Conservation (phyloP, 2,113 vertebrate species). For the Enhydra lutris region DNA sequence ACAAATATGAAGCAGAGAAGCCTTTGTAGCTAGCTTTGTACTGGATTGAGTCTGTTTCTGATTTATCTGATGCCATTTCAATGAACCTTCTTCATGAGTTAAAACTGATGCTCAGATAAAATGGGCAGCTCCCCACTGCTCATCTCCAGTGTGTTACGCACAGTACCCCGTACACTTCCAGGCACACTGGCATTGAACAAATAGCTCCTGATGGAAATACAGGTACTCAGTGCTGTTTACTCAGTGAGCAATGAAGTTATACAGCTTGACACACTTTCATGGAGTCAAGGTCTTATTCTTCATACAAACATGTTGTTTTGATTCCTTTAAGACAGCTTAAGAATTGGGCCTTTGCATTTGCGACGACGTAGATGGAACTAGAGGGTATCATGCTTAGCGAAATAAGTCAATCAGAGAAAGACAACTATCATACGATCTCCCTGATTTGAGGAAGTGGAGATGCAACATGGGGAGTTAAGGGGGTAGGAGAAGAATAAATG, state of each 20-base stretch:
- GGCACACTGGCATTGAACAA: background rate
- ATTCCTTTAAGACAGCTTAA: background rate
- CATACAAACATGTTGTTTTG: background rate
- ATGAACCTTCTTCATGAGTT: background rate
- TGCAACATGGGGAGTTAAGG: too few species aligned
- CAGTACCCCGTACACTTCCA: background rate
- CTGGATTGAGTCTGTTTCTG: background rate
- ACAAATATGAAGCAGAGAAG: background rate
- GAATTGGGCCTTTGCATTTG: background rate
- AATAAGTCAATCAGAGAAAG: too few species aligned
- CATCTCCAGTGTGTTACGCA: background rate
- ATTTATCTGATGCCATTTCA: background rate
- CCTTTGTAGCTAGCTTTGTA: background rate
- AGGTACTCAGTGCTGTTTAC: background rate
- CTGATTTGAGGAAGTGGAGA: too few species aligned
- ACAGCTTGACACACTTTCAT: background rate
- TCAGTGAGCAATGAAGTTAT: background rate
- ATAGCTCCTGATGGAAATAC: background rate
- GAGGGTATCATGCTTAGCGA: too few species aligned
- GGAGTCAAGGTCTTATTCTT: background rate
- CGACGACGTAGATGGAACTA: too few species aligned
- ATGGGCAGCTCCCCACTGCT: background rate
- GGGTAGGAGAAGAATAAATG: too few species aligned
- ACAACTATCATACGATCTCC: too few species aligned
- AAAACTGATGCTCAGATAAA: background rate